Conservation (phyloP, 2,888 invertebrate genomes). For the Cheilosia pagana region DNA sequence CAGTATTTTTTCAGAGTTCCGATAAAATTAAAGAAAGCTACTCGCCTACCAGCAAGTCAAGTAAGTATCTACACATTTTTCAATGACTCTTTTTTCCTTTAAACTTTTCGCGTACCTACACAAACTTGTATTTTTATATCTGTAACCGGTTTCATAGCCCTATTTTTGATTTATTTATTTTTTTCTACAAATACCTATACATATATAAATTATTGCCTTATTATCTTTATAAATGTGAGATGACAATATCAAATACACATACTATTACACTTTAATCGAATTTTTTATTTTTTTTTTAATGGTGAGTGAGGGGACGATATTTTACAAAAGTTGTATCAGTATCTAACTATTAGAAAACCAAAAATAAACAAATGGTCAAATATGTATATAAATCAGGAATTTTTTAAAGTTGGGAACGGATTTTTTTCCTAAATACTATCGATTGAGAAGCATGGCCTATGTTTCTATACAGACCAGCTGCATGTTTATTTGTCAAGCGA, state of each 20-base stretch:
- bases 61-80: not conserved
- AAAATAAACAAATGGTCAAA: conserved; percentile 3
- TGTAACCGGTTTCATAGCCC: conserved; percentile 23
- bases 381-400: no score
- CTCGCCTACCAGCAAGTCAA: not conserved
- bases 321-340: not conserved
- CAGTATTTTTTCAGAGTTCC: no score
- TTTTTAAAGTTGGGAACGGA: no score
- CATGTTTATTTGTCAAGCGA: no score
- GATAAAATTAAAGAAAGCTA: no score
- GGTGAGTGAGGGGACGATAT: not conserved
- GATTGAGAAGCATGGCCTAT: no score
- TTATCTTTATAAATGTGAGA: conserved; percentile 32
- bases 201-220: conserved; percentile 4
- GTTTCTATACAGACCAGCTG: no score
- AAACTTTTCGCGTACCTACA: not conserved
- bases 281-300: not conserved
- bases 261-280: not conserved
- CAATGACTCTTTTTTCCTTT: not conserved
- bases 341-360: not conserved
- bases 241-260: conserved; percentile 22
- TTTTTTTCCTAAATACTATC: no score
- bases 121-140: not conserved
- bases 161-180: not conserved
- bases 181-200: not conserved